Percentiles rank a stretch among this genome's conserved stretches.
phyloP scores from a whole-genome alignment of 2,113 vertebrate species.

The Canis aureus region DNA sequence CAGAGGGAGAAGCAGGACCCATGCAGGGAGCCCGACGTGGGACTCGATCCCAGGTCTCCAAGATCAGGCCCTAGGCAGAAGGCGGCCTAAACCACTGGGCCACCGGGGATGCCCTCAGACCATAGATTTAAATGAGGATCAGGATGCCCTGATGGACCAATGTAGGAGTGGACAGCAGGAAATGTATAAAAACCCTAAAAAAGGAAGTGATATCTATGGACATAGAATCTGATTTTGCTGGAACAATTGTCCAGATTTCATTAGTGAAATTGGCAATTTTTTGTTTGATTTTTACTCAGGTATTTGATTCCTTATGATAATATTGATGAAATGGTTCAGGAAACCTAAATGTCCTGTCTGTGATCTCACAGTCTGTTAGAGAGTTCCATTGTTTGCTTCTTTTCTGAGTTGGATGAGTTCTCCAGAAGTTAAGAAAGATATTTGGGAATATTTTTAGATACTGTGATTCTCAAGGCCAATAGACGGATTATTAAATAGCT shows the following conservation, averaged over 20 bases:
- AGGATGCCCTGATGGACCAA: neutral
- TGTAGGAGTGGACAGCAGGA: neutral
- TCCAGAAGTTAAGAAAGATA: conserved; percentile 50
- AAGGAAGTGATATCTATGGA: neutral
- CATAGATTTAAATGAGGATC: neutral
- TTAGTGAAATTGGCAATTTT: neutral
- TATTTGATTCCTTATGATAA: conserved; percentile 7
- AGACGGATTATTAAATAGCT: conserved; percentile 43
- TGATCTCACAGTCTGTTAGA: conserved; percentile 13
- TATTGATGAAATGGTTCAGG: neutral
- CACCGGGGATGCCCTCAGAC: neutral
- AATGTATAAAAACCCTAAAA: neutral
- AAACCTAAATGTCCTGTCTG: conserved; percentile 7
- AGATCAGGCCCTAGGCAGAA: too few species aligned
- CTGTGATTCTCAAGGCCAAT: neutral
- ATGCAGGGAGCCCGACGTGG: too few species aligned
- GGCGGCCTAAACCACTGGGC: too few species aligned
- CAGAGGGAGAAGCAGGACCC: too few species aligned
- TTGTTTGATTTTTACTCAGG: conserved; percentile 2
- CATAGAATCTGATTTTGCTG: neutral
- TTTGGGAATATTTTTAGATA: conserved; percentile 10
- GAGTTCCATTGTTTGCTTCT: neutral
- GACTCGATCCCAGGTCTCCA: too few species aligned
- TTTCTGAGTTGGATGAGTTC: conserved; percentile 20
- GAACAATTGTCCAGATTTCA: neutral